phyloP scores from a whole-genome alignment of 2,113 vertebrate species.

The Echinops telfairi region DNA sequence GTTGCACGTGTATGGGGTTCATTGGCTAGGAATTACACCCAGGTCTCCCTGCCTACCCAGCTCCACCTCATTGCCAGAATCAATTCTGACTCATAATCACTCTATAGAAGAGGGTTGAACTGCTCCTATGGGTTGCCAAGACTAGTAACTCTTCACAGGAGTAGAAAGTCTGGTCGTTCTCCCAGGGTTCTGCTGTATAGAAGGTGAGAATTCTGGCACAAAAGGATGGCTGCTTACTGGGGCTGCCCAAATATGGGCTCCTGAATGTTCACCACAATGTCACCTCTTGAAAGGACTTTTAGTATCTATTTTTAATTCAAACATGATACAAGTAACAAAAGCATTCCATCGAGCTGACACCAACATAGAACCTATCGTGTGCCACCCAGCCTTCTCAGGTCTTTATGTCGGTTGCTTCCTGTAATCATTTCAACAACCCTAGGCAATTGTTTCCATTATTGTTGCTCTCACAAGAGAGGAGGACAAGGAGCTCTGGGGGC shows the following conservation, averaged over 20 bases:
- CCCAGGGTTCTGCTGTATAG: neutral
- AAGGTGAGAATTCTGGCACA: neutral
- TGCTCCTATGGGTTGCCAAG: no score
- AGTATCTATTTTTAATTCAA: neutral
- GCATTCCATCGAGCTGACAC: no score
- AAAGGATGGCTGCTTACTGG: neutral
- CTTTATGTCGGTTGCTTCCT: accelerated
- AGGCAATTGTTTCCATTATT: no score
- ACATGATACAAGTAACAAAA: neutral
- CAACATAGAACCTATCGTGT: no score
- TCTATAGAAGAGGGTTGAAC: no score
- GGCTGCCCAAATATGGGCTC: neutral
- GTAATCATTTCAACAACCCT: neutral
- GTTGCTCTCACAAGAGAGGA: neutral
- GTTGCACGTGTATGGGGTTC: neutral
- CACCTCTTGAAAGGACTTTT: neutral
- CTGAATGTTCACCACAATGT: neutral
- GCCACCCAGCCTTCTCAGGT: accelerated
- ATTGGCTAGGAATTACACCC: neutral
- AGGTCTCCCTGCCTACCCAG: neutral
- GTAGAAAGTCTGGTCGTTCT: no score
- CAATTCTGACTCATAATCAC: no score
- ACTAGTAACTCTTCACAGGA: no score
- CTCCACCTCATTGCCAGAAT: no score
- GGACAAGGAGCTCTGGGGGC: no score